Evolutionary conservation across 2,797 vertebrate genomes (phyloP).

Genomic region (Protosalanx chinensis): DNA sequence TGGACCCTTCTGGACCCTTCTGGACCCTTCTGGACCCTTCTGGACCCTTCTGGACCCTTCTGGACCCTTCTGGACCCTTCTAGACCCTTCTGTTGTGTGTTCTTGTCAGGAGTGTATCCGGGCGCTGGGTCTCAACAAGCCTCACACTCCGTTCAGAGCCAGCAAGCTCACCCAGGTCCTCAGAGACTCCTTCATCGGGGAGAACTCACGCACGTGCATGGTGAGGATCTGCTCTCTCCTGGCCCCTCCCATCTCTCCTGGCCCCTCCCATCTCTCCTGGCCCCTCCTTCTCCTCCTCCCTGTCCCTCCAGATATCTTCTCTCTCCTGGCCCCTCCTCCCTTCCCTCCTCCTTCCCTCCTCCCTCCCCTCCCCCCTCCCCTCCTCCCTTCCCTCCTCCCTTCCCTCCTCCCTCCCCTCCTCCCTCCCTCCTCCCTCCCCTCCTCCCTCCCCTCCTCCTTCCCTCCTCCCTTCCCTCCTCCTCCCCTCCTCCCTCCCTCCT

Average conservation of each 20-base stretch:
- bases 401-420: not conserved
- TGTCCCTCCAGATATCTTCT: not conserved
- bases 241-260: too few species aligned
- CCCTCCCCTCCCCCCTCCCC: too few species aligned
- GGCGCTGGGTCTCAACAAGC: constrained; percentile 94
- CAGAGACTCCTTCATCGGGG: constrained; percentile 97
- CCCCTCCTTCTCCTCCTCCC: not conserved
- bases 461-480: too few species aligned
- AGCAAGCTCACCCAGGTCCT: constrained; percentile 98
- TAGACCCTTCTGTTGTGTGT: not conserved
- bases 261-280: not conserved
- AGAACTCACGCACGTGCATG: constrained; percentile 98
- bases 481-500: too few species aligned
- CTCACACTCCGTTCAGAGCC: constrained; percentile 95
- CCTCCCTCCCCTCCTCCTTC: too few species aligned
- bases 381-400: too few species aligned
- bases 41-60: too few species aligned
- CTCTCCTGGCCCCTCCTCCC: too few species aligned
- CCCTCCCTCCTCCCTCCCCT: not conserved
- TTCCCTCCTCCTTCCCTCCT: too few species aligned
- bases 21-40: too few species aligned
- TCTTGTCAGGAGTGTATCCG: constrained; percentile 88
- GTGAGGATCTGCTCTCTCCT: constrained; percentile 64
- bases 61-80: too few species aligned
- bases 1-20: too few species aligned